phyloP scores from a whole-genome alignment of 2,888 invertebrate genomes.

The Macrostomum cliftonense region DNA sequence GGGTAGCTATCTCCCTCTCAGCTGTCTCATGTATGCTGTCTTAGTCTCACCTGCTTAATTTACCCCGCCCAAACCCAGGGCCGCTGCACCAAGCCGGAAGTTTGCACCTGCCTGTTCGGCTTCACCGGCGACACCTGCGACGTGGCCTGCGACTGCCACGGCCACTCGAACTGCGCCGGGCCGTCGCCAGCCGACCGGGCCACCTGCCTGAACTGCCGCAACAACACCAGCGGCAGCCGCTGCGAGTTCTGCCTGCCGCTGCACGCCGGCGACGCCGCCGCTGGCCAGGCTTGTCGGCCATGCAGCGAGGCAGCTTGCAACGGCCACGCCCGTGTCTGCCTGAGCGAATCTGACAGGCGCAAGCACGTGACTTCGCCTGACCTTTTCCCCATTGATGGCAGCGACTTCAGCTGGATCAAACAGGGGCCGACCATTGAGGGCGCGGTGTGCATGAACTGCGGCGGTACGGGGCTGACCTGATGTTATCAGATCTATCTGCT shows the following conservation, averaged over 20 bases:
- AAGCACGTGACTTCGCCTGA: slow-evolving; percentile 1
- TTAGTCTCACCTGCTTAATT: neutral
- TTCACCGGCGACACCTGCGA: slow-evolving; percentile 83
- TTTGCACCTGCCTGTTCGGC: slow-evolving; percentile 68
- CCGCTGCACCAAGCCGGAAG: slow-evolving; percentile 32
- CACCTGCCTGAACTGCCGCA: neutral
- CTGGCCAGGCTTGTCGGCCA: slow-evolving; percentile 42
- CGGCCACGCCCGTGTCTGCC: slow-evolving; percentile 75
- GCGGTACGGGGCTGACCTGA: slow-evolving; percentile 42
- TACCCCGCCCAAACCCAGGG: slow-evolving; percentile 17
- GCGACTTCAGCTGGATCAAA: slow-evolving; percentile 18
- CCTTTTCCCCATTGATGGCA: slow-evolving; percentile 33
- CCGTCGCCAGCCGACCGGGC: slow-evolving; percentile 36
- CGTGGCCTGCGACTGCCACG: slow-evolving; percentile 79
- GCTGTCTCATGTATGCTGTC: too few species aligned
- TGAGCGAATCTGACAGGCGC: slow-evolving; percentile 61
- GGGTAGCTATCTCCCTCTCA: too few species aligned
- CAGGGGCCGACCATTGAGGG: slow-evolving; percentile 19
- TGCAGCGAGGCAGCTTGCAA: slow-evolving; percentile 80
- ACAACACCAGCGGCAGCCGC: slow-evolving; percentile 19
- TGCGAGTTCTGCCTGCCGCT: slow-evolving; percentile 44
- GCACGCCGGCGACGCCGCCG: slow-evolving; percentile 46
- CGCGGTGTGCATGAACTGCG: slow-evolving; percentile 66
- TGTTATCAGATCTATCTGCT: neutral
- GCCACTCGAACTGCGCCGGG: slow-evolving; percentile 72